Percentiles rank a stretch among this genome's conserved stretches.
phyloP scores from a whole-genome alignment of 2,888 invertebrate genomes.

The Petrolisthes manimaculis region DNA sequence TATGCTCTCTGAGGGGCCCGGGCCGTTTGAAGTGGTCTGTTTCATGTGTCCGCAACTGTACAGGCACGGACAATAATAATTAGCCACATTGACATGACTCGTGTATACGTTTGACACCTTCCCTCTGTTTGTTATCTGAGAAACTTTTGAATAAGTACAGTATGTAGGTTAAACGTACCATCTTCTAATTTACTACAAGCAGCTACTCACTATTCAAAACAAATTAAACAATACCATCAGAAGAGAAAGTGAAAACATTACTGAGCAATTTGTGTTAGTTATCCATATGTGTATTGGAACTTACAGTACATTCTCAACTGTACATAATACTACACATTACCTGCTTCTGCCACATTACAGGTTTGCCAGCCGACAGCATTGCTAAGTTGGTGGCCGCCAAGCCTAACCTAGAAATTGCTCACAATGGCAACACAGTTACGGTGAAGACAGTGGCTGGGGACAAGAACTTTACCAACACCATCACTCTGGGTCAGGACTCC shows the following conservation, averaged over 20 bases:
- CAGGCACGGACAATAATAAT: too few species aligned
- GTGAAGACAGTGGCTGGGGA: conserved; percentile 52
- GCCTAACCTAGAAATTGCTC: conserved; percentile 36
- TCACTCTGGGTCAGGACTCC: conserved; percentile 52
- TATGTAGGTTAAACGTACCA: too few species aligned
- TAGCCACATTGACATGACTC: too few species aligned
- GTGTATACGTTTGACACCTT: too few species aligned
- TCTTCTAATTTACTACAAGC: not conserved
- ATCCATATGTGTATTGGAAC: too few species aligned
- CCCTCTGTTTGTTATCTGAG: too few species aligned
- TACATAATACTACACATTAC: not conserved
- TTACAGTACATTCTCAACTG: not conserved
- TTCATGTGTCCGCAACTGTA: too few species aligned
- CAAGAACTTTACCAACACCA: conserved; percentile 58
- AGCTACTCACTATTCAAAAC: too few species aligned
- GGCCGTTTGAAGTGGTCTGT: too few species aligned
- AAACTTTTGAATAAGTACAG: too few species aligned
- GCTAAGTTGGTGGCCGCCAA: conserved; percentile 40
- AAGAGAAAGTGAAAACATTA: not conserved
- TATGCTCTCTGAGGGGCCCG: too few species aligned
- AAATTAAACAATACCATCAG: too few species aligned
- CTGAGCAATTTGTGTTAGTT: not conserved
- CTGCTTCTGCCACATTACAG: conserved; percentile 6
- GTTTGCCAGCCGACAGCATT: conserved; percentile 40
- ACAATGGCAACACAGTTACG: conserved; percentile 20